Base-by-base conservation (phyloP, 2,888 invertebrate species). In the Eupithecia centaureata region DNA sequence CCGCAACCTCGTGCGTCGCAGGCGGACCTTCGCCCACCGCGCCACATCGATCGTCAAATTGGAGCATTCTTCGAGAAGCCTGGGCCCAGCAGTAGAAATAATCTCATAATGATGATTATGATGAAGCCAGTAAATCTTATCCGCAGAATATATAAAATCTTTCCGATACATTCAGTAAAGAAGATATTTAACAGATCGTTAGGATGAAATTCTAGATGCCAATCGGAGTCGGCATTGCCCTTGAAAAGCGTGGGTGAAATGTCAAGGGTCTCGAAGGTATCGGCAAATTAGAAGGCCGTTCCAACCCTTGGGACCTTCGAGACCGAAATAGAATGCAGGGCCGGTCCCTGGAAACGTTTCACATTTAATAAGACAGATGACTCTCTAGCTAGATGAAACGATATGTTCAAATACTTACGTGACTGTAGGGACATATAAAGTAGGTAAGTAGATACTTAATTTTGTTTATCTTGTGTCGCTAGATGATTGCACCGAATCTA, bases 161-260 rank as follows among this genome's bases (percentile, higher is more conserved):
- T n/a, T n/a, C n/a, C n/a, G n/a, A n/a, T n/a, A n/a, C n/a, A n/a
- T n/a, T n/a, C n/a, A n/a, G n/a, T n/a, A n/a, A n/a, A n/a, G n/a
- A 60, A 42, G 28, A 47, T 47, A 47, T 12, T 47, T 47, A 22
- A 42, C 22, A 22, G 10, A 22, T 12, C 47, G 12, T 47, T 12
- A 47, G 10, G 47, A 61, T 64, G 61, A 58, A 63, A 56, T 65
- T 60, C 59, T 47, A 63, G 62, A 68, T 60, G 56, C 58, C 56
- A 56, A 66, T 63, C 13, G 61, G 63, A 13, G 38, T 63, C 35
- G 60, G 42, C 27, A 32, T 59, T 65, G 35, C 61, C 51, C 65
- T 56, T 63, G 52, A 42, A 13, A 27, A 27, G 70, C 66, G 73
- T 75, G 58, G 75, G 73, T 64, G 72, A 73, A 75, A 73, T 72